Base-by-base conservation (phyloP, 2,113 vertebrate species). In the Leptobrachium ailaonicum region DNA sequence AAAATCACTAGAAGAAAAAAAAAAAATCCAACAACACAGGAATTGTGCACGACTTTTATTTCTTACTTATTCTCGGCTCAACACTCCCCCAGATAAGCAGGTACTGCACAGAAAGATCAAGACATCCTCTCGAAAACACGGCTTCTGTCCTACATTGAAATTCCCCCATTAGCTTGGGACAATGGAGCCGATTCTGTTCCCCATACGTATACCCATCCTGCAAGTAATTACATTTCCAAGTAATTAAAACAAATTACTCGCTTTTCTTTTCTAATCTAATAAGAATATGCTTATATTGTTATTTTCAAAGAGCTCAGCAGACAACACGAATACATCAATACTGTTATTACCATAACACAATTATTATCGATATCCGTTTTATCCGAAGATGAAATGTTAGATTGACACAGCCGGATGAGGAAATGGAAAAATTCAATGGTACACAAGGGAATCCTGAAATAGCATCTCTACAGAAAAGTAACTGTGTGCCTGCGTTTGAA, bases 241-340 rank as follows among this genome's bases (percentile, higher is more conserved):
- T 75, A 75, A 81, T 81, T 81, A 75, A 81, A 81, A 81, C 71
- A 81, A 80, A 81, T 81, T 45, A 77, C 58, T 66, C 71, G 71
- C 54, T 76, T 76, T 82, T 82, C 73, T 72, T 68, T 77, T 68
- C 68, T 77, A 82, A 77, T 82, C 44, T 82, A 82, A 71, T 82
- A 76, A 77, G 66, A 44, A 74, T 75, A 75, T 81, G 79, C 71
- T 81, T 60, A 47, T 80, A 75, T 75, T 56, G 71, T 80, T 75
- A 60, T 74, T 42, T 81, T 75, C 72, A 62, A 68, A 81, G 54
- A 69, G 71, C 78, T 74, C 45, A 69, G 71, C 66, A 81, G 79
- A 75, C 72, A 81, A 81, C 71, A 81, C 75, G 79, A 68, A 69
- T 74, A 69, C 79, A 75, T 81, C 79, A 81, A 75, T 75, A 50